These are phyloP conservation scores for Saxidomus purpurata DNA, from an alignment of 1,140 invertebrate species.

Conservation along the genomic window DNA sequence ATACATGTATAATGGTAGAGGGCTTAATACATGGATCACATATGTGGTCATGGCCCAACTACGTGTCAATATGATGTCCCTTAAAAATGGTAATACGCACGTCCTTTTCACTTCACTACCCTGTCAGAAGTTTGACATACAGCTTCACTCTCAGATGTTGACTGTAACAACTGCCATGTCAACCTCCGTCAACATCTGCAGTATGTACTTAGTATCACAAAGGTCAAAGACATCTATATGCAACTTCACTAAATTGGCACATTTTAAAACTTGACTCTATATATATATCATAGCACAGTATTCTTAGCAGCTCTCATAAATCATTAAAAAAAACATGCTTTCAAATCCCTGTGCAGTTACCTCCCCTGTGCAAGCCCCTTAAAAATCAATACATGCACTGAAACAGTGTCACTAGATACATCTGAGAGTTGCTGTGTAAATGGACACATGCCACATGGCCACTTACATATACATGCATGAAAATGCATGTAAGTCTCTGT, in stretches of 20 bases:
- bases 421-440: background rate
- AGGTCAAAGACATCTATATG: background rate
- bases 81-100: background rate
- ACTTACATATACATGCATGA: background rate
- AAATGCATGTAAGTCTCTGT: background rate
- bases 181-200: too few relatives aligned
- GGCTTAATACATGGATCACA: background rate
- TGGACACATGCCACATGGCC: conserved; percentile 5
- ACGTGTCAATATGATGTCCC: background rate
- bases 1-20: conserved; percentile 14
- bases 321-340: background rate
- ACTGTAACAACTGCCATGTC: background rate
- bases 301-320: background rate
- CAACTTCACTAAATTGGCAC: conserved; percentile 49
- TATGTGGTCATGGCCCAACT: background rate
- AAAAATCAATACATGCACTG: background rate
- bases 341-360: conserved; percentile 1
- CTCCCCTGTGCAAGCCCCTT: background rate
- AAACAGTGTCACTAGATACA: conserved; percentile 2
- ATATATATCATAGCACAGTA: conserved; percentile 19
- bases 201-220: background rate
- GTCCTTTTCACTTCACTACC: background rate
- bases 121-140: conserved; percentile 15
- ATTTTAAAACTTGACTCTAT: background rate
- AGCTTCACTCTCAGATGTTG: background rate